Percentiles rank a stretch among this genome's conserved stretches.
phyloP scores from a whole-genome alignment of 2,797 vertebrate species.

The Bryconaethiops microstoma region DNA sequence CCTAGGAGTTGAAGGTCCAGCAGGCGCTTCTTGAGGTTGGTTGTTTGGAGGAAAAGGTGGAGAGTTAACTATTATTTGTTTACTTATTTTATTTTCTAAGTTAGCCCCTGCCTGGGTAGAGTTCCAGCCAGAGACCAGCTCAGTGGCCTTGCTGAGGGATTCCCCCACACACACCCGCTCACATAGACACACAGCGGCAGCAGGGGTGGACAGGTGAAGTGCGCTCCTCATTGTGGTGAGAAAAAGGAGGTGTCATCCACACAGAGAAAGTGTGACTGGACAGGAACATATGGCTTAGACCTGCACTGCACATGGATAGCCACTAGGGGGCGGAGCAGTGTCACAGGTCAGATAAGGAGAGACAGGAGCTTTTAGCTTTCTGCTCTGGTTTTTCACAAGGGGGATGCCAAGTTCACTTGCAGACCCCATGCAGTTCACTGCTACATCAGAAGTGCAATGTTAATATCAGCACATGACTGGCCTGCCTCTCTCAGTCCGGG shows the following conservation, averaged over 20 bases:
- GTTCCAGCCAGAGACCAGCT: constrained; percentile 34
- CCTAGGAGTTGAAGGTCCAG: constrained; percentile 26
- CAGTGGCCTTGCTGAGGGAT: constrained; percentile 36
- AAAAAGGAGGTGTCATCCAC: neutral
- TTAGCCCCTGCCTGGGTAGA: constrained; percentile 15
- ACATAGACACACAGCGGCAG: constrained; percentile 24
- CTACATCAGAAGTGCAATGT: constrained; percentile 52
- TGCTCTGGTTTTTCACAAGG: neutral
- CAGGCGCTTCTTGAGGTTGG: constrained; percentile 30
- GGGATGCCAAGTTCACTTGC: constrained; percentile 33
- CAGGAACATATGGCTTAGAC: constrained; percentile 28
- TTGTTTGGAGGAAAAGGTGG: constrained; percentile 25
- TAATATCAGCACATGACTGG: constrained; percentile 34
- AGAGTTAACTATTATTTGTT: constrained; percentile 32
- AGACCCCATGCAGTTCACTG: constrained; percentile 60
- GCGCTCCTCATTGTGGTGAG: constrained; percentile 24
- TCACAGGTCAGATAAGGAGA: constrained; percentile 27
- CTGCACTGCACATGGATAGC: constrained; percentile 42
- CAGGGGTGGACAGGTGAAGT: constrained; percentile 17
- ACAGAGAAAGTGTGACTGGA: constrained; percentile 19
- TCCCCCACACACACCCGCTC: constrained; percentile 29
- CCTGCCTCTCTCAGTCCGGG: constrained; percentile 26
- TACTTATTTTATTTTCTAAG: constrained; percentile 25
- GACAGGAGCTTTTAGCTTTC: constrained; percentile 18
- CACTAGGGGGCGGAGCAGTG: constrained; percentile 48